These are phyloP conservation scores for Gymnothorax reevesii DNA, from an alignment of 2,797 vertebrate genomes.

Conservation along the genomic window DNA sequence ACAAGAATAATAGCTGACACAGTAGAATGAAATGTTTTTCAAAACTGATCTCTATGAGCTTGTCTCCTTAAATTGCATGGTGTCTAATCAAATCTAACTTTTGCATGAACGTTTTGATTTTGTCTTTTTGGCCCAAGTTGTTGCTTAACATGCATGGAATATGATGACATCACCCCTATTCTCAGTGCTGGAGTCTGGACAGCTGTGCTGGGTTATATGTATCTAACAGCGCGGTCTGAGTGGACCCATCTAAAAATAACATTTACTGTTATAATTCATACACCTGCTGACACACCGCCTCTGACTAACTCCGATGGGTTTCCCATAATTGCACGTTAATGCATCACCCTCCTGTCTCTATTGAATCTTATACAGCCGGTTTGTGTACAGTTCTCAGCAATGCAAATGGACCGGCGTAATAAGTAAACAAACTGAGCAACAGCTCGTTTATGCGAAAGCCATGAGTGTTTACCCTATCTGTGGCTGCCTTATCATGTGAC, in stretches of 20 bases:
- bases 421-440: constrained; percentile 54
- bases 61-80: neutral
- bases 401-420: constrained; percentile 59
- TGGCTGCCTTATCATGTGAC: constrained; percentile 69
- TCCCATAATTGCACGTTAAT: neutral
- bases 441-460: constrained; percentile 60
- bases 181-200: neutral
- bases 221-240: neutral
- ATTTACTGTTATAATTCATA: neutral
- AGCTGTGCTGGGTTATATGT: constrained; percentile 12
- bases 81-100: neutral
- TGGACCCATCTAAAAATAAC: neutral
- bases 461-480: constrained; percentile 40
- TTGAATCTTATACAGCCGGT: neutral
- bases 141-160: neutral
- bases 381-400: constrained; percentile 35
- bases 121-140: neutral
- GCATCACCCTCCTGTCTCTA: neutral
- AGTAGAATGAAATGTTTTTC: neutral
- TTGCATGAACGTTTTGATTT: neutral
- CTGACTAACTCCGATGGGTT: neutral
- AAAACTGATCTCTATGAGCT: neutral
- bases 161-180: neutral
- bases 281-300: neutral
- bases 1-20: neutral